Conservation (phyloP, 2,113 vertebrate species). For the Ornithorhynchus anatinus region DNA sequence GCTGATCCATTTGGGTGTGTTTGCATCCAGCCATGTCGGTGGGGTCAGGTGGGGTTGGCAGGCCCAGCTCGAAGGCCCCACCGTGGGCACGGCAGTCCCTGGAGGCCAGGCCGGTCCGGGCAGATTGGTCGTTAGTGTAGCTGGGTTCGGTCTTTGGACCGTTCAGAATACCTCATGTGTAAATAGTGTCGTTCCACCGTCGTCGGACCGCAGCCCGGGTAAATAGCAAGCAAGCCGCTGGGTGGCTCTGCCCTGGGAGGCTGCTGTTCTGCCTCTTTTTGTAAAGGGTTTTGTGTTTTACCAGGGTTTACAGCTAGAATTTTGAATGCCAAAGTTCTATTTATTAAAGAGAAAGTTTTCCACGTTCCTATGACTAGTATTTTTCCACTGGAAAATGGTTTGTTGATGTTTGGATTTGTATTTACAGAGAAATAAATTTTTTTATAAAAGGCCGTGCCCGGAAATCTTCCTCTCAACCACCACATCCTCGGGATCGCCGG, state of each 20-base stretch:
- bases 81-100: too few relatives aligned
- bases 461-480: too few relatives aligned
- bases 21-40: too few relatives aligned
- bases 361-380: conserved; percentile 84
- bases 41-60: too few relatives aligned
- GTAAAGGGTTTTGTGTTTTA: conserved; percentile 75
- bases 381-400: conserved; percentile 86
- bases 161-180: conserved; percentile 80
- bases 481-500: too few relatives aligned
- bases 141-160: conserved; percentile 74
- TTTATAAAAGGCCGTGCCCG: too few relatives aligned
- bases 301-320: conserved; percentile 91
- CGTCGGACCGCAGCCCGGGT: conserved; percentile 69
- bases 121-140: conserved; percentile 70
- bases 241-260: conserved; percentile 78
- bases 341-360: conserved; percentile 85
- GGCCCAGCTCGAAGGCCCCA: too few relatives aligned
- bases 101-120: too few relatives aligned
- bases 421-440: conserved; percentile 84
- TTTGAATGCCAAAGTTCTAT: conserved; percentile 95
- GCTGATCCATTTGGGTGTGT: too few relatives aligned
- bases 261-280: conserved; percentile 78
- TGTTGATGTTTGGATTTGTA: conserved; percentile 83
- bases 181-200: conserved; percentile 78
- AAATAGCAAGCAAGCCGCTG: conserved; percentile 78